A percentile compares a stretch with the other conserved stretches of the same genome.
phyloP scores from a whole-genome alignment of 2,113 vertebrate species.

The Python bivittatus region DNA sequence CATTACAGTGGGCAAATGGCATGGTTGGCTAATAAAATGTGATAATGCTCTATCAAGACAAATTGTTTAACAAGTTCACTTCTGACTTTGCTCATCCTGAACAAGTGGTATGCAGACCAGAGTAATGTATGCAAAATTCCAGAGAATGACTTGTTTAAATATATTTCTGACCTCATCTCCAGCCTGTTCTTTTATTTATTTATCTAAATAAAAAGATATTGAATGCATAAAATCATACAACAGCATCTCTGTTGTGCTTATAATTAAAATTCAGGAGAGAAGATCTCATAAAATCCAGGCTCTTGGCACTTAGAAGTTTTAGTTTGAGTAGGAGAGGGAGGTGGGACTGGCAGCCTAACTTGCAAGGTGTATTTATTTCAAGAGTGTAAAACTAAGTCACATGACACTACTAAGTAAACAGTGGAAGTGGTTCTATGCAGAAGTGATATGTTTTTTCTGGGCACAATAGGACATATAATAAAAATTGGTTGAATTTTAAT shows the following conservation, averaged over 20 bases:
- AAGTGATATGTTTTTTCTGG: constrained; percentile 38
- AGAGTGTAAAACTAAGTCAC: constrained; percentile 60
- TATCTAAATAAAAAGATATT: constrained; percentile 38
- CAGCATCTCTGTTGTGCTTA: constrained; percentile 49
- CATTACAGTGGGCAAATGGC: not conserved
- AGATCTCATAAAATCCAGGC: constrained; percentile 43
- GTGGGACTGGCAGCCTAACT: constrained; percentile 52
- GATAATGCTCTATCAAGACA: not conserved
- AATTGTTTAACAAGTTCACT: not conserved
- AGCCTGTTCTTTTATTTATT: not conserved
- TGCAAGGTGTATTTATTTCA: constrained; percentile 56
- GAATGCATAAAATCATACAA: constrained; percentile 43
- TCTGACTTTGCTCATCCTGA: not conserved
- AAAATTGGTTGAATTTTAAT: constrained; percentile 39
- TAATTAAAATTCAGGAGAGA: constrained; percentile 34
- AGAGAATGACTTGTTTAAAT: not conserved
- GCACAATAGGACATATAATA: constrained; percentile 30
- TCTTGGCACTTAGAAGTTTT: constrained; percentile 48
- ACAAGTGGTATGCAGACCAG: not conserved
- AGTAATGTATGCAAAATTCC: not conserved
- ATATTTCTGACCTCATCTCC: not conserved
- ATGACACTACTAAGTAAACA: constrained; percentile 58
- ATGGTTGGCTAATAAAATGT: not conserved
- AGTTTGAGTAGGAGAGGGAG: too few species aligned
- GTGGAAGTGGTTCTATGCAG: constrained; percentile 52